phyloP scores from a whole-genome alignment of 1,140 invertebrate species.

The Drosophila pectinifera region DNA sequence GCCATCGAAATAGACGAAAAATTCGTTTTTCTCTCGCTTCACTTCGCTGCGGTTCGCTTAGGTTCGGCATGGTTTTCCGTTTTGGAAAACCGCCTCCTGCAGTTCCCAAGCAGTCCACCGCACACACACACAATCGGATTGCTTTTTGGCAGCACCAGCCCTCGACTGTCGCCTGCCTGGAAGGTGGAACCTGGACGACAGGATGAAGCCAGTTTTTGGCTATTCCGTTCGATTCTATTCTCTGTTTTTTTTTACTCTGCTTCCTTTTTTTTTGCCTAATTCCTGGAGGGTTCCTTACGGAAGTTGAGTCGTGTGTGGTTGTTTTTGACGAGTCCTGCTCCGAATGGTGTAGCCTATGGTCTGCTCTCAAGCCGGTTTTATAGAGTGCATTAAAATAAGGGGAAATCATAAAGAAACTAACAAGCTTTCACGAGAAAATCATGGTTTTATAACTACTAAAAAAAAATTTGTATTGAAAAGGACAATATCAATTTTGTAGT shows the following conservation, averaged over 20 bases:
- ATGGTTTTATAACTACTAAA: neutral
- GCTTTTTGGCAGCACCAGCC: conserved; percentile 45
- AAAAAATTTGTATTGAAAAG: too few relatives aligned
- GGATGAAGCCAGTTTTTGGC: conserved; percentile 30
- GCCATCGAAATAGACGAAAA: conserved; percentile 85
- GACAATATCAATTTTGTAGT: too few relatives aligned
- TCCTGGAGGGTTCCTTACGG: conserved; percentile 27
- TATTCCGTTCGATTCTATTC: conserved; percentile 25
- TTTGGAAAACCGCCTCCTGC: conserved; percentile 46
- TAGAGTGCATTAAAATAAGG: neutral
- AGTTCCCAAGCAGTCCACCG: conserved; percentile 31
- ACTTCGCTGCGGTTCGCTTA: conserved; percentile 33
- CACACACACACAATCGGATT: conserved; percentile 35
- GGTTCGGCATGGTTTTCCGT: conserved; percentile 37
- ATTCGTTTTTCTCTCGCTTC: conserved; percentile 62
- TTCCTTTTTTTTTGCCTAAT: neutral
- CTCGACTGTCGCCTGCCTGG: conserved; percentile 24
- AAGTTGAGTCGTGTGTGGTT: conserved; percentile 15
- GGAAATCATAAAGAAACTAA: neutral
- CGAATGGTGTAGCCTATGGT: neutral
- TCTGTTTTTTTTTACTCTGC: conserved; percentile 18
- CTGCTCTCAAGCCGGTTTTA: too few relatives aligned
- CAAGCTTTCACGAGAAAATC: neutral
- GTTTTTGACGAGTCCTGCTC: conserved; percentile 25
- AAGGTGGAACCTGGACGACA: conserved; percentile 18